Percentiles rank a stretch among this genome's conserved stretches.
phyloP scores from a whole-genome alignment of 2,797 vertebrate genomes.

The Cyprinella venusta region DNA sequence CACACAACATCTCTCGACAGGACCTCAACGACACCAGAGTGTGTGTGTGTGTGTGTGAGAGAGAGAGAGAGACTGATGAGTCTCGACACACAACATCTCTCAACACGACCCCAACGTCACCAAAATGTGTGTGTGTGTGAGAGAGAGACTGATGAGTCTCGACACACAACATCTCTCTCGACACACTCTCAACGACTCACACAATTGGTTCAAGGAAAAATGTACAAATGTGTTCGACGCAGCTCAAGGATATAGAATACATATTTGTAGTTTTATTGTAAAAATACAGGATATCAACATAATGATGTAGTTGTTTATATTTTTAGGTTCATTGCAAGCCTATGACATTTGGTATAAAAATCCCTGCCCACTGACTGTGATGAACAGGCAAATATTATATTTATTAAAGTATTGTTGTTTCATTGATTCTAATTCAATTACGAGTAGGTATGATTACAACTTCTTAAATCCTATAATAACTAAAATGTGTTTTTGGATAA shows the following conservation, averaged over 20 bases:
- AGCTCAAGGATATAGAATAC: no score
- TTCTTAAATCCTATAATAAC: not conserved
- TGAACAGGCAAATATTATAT: not conserved
- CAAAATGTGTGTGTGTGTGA: no score
- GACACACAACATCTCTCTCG: slow-evolving; percentile 69
- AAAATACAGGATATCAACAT: no score
- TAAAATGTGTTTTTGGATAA: not conserved
- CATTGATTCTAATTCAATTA: not conserved
- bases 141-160: slow-evolving; percentile 67
- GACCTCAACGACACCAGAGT: slow-evolving; percentile 42
- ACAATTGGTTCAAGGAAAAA: no score
- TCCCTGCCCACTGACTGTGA: not conserved
- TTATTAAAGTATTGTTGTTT: not conserved
- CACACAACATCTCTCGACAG: slow-evolving; percentile 67
- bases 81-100: slow-evolving; percentile 69
- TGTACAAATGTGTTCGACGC: no score
- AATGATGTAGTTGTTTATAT: no score
- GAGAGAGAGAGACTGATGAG: slow-evolving; percentile 69
- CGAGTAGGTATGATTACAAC: not conserved
- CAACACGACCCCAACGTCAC: slow-evolving; percentile 58
- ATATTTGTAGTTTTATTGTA: no score
- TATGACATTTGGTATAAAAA: not conserved
- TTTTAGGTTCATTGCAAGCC: no score
- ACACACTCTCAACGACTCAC: slow-evolving; percentile 53
- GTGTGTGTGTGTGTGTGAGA: no score